Evolutionary conservation across 2,888 invertebrate species (phyloP).

Genomic region (Flabesymbios commensalis): DNA sequence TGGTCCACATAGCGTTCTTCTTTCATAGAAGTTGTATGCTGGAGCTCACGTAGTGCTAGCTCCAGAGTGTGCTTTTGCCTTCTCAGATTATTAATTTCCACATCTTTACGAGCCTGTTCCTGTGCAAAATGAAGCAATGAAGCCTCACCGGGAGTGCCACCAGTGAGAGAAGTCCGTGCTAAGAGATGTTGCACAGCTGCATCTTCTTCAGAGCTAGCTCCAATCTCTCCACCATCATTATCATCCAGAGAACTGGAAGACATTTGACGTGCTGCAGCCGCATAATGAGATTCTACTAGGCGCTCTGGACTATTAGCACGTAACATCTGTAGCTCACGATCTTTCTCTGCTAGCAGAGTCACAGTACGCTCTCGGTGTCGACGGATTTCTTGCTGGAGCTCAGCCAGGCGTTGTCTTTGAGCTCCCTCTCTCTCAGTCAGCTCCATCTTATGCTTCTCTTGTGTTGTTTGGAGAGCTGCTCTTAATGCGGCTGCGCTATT

Average conservation of each 20-base stretch:
- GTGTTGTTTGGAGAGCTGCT: constrained; percentile 48
- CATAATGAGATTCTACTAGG: constrained; percentile 13
- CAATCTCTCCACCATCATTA: constrained; percentile 17
- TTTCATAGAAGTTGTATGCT: constrained; percentile 56
- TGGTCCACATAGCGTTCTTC: constrained; percentile 62
- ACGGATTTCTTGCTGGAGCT: constrained; percentile 60
- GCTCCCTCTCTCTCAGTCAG: constrained; percentile 59
- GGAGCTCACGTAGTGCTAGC: constrained; percentile 66
- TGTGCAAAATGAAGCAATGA: constrained; percentile 79
- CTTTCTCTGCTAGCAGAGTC: constrained; percentile 78
- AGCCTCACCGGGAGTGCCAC: constrained; percentile 35
- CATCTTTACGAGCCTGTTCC: constrained; percentile 78
- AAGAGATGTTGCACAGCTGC: constrained; percentile 22
- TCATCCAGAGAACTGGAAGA: constrained; percentile 1
- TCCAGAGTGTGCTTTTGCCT: constrained; percentile 71
- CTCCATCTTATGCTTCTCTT: constrained; percentile 60
- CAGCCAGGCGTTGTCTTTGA: constrained; percentile 71
- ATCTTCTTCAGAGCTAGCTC: constrained; percentile 26
- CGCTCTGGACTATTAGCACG: constrained; percentile 41
- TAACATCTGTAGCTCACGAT: constrained; percentile 63
- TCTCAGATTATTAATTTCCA: constrained; percentile 75
- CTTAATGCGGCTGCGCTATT: constrained; percentile 42
- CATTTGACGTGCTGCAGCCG: neutral
- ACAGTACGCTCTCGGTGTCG: constrained; percentile 82
- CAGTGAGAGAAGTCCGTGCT: neutral